Conservation (phyloP, 2,113 vertebrate species). For the Arvicanthis niloticus region DNA sequence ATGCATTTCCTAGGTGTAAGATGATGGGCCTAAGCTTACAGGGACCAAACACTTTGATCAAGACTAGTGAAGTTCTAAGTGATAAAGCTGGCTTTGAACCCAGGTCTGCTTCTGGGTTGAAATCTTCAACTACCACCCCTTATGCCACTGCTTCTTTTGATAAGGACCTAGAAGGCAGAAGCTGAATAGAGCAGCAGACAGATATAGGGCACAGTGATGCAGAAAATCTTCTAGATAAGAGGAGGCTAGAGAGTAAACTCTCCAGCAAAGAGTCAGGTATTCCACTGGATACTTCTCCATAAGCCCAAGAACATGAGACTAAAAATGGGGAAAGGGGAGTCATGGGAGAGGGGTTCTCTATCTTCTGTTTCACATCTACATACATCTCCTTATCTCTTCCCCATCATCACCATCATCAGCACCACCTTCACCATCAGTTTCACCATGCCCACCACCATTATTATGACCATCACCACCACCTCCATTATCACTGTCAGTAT, state of each 20-base stretch:
- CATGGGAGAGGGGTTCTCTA: neutral
- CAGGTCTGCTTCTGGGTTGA: neutral
- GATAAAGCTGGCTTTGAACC: neutral
- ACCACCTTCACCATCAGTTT: neutral
- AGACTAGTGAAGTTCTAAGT: neutral
- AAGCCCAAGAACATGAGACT: neutral
- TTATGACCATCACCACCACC: too few species aligned
- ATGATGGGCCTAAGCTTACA: neutral
- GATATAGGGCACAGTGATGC: neutral
- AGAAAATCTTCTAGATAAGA: neutral
- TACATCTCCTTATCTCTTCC: neutral
- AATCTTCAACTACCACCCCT: neutral
- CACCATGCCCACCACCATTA: neutral
- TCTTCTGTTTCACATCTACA: neutral
- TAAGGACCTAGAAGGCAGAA: neutral
- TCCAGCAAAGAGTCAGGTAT: neutral
- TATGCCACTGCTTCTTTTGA: neutral
- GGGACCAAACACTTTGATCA: neutral
- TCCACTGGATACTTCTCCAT: neutral
- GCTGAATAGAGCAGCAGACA: neutral
- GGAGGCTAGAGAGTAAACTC: fast-evolving
- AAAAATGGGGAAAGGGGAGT: neutral
- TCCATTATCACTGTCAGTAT: neutral
- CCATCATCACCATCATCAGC: neutral
- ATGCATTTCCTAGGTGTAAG: neutral